These are phyloP conservation scores for Gastrophryne carolinensis DNA, from an alignment of 2,797 vertebrate genomes.

Conservation along the genomic window DNA sequence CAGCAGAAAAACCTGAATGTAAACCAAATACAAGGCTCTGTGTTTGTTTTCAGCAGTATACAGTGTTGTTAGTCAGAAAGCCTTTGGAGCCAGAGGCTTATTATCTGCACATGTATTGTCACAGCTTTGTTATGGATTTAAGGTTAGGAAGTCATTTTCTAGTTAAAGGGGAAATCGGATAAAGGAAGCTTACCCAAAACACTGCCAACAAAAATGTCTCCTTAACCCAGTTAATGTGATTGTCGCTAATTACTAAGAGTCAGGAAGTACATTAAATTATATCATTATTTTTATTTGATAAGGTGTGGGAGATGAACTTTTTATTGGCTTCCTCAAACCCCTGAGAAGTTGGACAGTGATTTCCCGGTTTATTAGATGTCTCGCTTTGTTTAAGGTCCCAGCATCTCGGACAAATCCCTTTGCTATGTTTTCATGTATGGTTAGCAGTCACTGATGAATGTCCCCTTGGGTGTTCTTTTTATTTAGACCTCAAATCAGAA, in stretches of 20 bases:
- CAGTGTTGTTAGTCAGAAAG: neutral
- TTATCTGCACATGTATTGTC: slow-evolving; percentile 25
- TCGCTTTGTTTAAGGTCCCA: neutral
- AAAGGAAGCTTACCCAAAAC: slow-evolving; percentile 6
- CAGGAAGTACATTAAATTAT: slow-evolving; percentile 6
- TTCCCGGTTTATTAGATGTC: neutral
- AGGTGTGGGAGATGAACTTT: neutral
- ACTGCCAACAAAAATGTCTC: slow-evolving; percentile 5
- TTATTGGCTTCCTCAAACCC: neutral
- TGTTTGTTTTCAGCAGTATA: slow-evolving; percentile 13
- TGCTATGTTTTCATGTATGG: too few species aligned
- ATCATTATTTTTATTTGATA: neutral
- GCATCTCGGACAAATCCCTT: too few species aligned
- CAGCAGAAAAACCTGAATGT: slow-evolving; percentile 23
- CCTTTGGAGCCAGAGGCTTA: slow-evolving; percentile 12
- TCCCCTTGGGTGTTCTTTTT: too few species aligned
- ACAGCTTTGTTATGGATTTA: slow-evolving; percentile 34
- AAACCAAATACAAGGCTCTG: slow-evolving; percentile 1
- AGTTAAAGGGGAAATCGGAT: slow-evolving; percentile 10
- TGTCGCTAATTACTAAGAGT: neutral
- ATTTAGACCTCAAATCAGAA: too few species aligned
- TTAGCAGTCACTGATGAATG: too few species aligned
- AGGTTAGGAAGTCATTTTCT: slow-evolving; percentile 33
- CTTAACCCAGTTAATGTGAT: neutral
- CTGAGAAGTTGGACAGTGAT: neutral